Evolutionary conservation across 2,888 invertebrate species (phyloP).

Genomic region (Chalcis sispes): DNA sequence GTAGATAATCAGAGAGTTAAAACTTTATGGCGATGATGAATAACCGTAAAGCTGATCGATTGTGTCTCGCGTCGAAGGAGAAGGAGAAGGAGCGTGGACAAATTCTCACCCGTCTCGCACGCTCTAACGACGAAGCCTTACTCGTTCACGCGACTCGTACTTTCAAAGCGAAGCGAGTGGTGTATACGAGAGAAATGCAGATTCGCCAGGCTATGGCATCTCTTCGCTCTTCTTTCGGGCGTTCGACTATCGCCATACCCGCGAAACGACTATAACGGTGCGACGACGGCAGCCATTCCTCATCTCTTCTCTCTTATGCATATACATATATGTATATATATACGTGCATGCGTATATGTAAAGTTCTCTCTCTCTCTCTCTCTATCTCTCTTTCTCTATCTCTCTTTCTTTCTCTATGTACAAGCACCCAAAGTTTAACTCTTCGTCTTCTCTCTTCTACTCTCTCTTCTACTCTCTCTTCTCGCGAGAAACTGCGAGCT

Average conservation of each 20-base stretch:
- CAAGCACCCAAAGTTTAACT: slow-evolving; percentile 17
- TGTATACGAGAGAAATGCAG: not conserved
- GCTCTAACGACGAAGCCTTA: not conserved
- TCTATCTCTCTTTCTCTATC: too few relatives aligned
- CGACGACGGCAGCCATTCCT: slow-evolving; percentile 23
- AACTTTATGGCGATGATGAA: too few relatives aligned
- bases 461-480: slow-evolving; percentile 3
- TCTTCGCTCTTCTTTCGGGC: not conserved
- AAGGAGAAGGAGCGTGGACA: too few relatives aligned
- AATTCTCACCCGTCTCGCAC: too few relatives aligned
- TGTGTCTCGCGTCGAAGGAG: too few relatives aligned
- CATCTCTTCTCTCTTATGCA: slow-evolving; percentile 16
- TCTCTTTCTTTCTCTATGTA: too few relatives aligned
- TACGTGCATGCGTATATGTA: too few relatives aligned
- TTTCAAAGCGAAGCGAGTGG: too few relatives aligned
- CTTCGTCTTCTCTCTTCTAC: slow-evolving; percentile 17
- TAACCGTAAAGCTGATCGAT: too few relatives aligned
- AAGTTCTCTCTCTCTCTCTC: too few relatives aligned
- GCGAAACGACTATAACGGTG: slow-evolving; percentile 2
- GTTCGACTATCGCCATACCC: slow-evolving; percentile 2
- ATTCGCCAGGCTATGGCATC: not conserved
- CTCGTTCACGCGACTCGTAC: not conserved
- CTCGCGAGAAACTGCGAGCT: not conserved
- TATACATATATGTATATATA: not conserved
- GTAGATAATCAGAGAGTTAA: too few relatives aligned